Conservation (phyloP, 2,113 vertebrate species). For the Solenodon paradoxus region DNA sequence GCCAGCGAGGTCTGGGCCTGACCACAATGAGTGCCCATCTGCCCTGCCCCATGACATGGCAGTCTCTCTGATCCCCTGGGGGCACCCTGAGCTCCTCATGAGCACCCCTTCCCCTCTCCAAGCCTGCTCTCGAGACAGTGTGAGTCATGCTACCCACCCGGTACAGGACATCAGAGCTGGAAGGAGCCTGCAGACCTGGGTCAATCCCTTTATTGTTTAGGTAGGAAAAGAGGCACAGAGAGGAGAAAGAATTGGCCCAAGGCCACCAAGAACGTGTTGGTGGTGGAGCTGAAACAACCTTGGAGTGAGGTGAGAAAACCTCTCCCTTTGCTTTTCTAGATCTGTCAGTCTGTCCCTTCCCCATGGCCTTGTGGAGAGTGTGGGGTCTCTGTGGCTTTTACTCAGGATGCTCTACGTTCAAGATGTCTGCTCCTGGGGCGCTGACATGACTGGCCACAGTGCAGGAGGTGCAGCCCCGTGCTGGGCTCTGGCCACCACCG, state of each 20-base stretch:
- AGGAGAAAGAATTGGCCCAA: neutral
- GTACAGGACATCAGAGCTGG: neutral
- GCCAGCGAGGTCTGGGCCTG: neutral
- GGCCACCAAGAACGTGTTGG: neutral
- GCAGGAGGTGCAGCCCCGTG: neutral
- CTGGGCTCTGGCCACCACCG: neutral
- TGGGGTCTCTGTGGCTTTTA: neutral
- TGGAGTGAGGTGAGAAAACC: neutral
- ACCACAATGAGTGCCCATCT: neutral
- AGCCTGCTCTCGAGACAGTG: neutral
- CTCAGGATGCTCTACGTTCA: neutral
- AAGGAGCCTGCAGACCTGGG: neutral
- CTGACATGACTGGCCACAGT: neutral
- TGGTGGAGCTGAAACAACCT: neutral
- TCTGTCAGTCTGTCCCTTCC: neutral
- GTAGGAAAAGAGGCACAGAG: neutral
- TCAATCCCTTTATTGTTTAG: neutral
- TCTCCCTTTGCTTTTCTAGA: neutral
- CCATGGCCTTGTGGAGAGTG: too few species aligned
- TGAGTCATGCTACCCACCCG: neutral
- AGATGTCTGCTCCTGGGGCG: neutral
- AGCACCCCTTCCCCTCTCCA: neutral
- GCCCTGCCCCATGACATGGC: neutral
- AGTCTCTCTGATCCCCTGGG: neutral
- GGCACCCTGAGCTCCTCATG: neutral